Conservation (phyloP, 2,113 vertebrate species). For the Neogobius melanostomus region DNA sequence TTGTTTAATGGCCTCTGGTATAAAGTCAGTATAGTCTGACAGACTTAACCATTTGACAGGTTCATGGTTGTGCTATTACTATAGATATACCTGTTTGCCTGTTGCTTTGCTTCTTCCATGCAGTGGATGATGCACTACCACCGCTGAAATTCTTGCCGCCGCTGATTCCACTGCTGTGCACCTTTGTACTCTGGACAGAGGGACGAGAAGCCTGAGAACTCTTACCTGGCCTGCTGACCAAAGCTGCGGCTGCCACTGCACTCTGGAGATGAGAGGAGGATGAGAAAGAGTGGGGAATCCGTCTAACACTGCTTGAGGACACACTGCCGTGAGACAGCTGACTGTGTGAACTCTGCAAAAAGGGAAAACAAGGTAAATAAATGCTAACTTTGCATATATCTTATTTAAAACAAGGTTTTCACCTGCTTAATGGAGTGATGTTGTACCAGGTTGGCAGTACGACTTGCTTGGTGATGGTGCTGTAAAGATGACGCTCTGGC, state of each 20-base stretch:
- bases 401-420: not conserved
- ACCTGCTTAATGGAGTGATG: slow-evolving; percentile 92
- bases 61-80: slow-evolving; percentile 42
- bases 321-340: slow-evolving; percentile 83
- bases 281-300: slow-evolving; percentile 88
- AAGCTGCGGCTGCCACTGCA: slow-evolving; percentile 80
- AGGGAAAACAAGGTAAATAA: slow-evolving; percentile 1
- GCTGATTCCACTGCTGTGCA: slow-evolving; percentile 75
- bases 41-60: slow-evolving; percentile 55
- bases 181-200: slow-evolving; percentile 80
- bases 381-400: not conserved
- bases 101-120: slow-evolving; percentile 90
- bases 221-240: slow-evolving; percentile 89
- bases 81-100: slow-evolving; percentile 84
- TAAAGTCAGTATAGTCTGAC: not conserved
- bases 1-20: slow-evolving; percentile 6
- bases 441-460: slow-evolving; percentile 74
- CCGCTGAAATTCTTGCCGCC: slow-evolving; percentile 69
- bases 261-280: slow-evolving; percentile 93
- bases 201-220: slow-evolving; percentile 75
- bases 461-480: slow-evolving; percentile 74
- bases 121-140: slow-evolving; percentile 78
- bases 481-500: slow-evolving; percentile 66
- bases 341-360: slow-evolving; percentile 73
- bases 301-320: slow-evolving; percentile 75